Evolutionary conservation across 2,797 vertebrate genomes (phyloP).

Genomic region (Prunella strophiata): DNA sequence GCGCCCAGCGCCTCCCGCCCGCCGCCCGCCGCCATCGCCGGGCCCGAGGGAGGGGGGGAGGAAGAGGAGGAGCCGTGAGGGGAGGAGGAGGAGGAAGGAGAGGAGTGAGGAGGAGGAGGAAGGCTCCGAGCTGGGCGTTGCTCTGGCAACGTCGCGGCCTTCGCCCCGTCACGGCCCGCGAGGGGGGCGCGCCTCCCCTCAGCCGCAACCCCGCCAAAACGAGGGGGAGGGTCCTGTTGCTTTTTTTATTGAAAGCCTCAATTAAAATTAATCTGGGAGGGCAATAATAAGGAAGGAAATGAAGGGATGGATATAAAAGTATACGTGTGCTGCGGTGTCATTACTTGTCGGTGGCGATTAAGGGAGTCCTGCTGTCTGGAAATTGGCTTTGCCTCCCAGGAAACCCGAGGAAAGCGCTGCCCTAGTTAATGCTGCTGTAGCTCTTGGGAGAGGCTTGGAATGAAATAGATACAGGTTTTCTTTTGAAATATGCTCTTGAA

Average conservation of each 20-base stretch:
- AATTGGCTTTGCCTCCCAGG: slow-evolving; percentile 41
- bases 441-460: neutral
- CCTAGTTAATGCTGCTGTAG: neutral
- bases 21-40: neutral
- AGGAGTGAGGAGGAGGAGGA: neutral
- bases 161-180: neutral
- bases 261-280: neutral
- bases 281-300: neutral
- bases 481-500: slow-evolving; percentile 29
- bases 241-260: neutral
- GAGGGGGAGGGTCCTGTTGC: neutral
- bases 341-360: neutral
- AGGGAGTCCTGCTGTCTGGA: slow-evolving; percentile 42
- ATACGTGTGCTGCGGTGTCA: neutral
- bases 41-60: slow-evolving; percentile 17
- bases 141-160: neutral
- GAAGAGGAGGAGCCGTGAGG: slow-evolving; percentile 52
- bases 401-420: slow-evolving; percentile 37
- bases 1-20: slow-evolving; percentile 80
- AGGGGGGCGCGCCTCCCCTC: neutral
- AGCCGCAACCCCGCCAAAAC: neutral
- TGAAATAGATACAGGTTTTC: slow-evolving; percentile 14
- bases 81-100: neutral
- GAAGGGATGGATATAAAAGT: neutral
- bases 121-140: neutral